These are phyloP conservation scores for Coptotermes formosanus DNA, from an alignment of 1,140 invertebrate species.

Conservation along the genomic window DNA sequence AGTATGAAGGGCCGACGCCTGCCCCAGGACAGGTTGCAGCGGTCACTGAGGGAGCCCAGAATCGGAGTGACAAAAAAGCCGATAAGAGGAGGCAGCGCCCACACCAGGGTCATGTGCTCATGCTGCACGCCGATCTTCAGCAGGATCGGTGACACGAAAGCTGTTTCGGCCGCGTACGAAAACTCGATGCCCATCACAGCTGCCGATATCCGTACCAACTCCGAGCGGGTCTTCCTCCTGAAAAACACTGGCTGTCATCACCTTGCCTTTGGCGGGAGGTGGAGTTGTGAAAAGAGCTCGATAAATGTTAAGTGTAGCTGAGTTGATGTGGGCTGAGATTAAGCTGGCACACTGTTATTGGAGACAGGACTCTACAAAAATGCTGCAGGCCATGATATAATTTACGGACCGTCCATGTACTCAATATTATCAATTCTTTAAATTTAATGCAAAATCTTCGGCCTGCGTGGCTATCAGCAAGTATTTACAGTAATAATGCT, in stretches of 20 bases:
- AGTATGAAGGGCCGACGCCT: constrained; percentile 89
- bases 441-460: no score
- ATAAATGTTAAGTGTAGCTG: no score
- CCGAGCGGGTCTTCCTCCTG: constrained; percentile 76
- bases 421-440: no score
- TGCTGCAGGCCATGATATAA: no score
- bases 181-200: constrained; percentile 98
- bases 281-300: background rate
- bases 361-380: no score
- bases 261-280: background rate
- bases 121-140: constrained; percentile 89
- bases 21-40: constrained; percentile 76
- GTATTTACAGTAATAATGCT: no score
- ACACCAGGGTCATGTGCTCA: constrained; percentile 91
- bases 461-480: no score
- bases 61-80: constrained; percentile 93
- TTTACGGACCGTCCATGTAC: no score
- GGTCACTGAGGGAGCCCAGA: constrained; percentile 87
- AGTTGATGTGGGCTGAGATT: no score
- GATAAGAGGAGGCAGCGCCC: constrained; percentile 87
- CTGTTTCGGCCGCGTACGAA: constrained; percentile 95
- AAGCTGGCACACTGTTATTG: background rate
- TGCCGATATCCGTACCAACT: constrained; percentile 84
- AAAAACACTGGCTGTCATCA: constrained; percentile 33
- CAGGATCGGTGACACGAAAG: constrained; percentile 92